Evolutionary conservation across 2,113 vertebrate genomes (phyloP).

Genomic region (Crotalus horridus): DNA sequence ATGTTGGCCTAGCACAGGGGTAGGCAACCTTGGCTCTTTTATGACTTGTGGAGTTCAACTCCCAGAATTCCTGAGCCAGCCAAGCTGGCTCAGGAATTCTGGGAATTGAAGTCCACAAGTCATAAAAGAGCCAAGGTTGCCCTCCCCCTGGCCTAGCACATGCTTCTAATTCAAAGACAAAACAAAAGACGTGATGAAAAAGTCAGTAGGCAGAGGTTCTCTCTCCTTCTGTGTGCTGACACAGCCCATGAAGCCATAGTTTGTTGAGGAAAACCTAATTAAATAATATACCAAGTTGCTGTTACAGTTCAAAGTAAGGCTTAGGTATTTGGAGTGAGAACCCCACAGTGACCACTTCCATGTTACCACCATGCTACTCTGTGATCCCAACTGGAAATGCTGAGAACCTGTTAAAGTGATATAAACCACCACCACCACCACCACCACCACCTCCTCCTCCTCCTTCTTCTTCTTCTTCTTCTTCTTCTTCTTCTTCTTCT

Average conservation of each 20-base stretch:
- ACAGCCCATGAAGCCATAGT: neutral
- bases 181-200: neutral
- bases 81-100: too few species aligned
- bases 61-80: too few species aligned
- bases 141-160: neutral
- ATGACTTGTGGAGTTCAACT: too few species aligned
- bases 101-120: too few species aligned
- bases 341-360: neutral
- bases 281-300: neutral
- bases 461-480: too few species aligned
- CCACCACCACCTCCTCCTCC: too few species aligned
- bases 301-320: neutral
- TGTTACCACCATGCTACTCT: neutral
- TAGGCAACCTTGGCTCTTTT: too few species aligned
- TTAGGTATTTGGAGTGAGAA: neutral
- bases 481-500: fast-evolving
- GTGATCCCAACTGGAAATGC: neutral
- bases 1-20: too few species aligned
- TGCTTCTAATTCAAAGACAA: neutral
- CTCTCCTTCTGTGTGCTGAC: neutral
- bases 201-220: neutral
- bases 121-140: too few species aligned
- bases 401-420: neutral
- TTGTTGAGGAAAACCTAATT: neutral
- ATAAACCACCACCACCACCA: neutral